phyloP scores from a whole-genome alignment of 1,140 invertebrate species.

The Drosophila parvula region DNA sequence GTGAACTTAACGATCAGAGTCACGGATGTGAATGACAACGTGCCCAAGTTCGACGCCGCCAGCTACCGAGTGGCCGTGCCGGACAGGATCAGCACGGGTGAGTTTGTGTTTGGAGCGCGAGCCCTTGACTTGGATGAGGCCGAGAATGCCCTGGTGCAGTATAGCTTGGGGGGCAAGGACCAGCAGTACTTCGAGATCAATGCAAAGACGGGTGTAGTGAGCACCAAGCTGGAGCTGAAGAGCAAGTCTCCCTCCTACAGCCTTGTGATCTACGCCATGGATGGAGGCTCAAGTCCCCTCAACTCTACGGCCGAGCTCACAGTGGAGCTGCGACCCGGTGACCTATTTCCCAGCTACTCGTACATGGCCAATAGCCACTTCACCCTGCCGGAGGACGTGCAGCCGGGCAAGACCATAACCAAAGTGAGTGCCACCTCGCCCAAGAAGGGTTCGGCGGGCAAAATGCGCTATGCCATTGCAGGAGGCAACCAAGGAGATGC shows the following conservation, averaged over 20 bases:
- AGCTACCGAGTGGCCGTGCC: conserved; percentile 91
- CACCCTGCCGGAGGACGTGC: conserved; percentile 91
- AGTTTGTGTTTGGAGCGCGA: conserved; percentile 95
- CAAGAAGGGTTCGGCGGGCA: conserved; percentile 88
- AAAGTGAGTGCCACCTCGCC: conserved; percentile 89
- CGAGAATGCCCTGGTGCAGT: conserved; percentile 91
- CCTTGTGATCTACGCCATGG: conserved; percentile 89
- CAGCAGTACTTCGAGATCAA: conserved; percentile 91
- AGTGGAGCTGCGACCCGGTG: conserved; percentile 89
- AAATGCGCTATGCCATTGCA: conserved; percentile 92
- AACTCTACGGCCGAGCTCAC: conserved; percentile 88
- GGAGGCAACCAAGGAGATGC: conserved; percentile 96
- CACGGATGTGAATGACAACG: conserved; percentile 94
- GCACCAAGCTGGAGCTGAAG: conserved; percentile 86
- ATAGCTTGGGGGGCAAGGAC: conserved; percentile 91
- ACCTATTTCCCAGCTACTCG: conserved; percentile 90
- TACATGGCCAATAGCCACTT: conserved; percentile 89
- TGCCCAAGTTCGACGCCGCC: conserved; percentile 90
- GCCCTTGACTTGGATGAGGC: conserved; percentile 92
- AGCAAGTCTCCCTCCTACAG: conserved; percentile 86
- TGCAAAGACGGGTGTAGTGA: conserved; percentile 92
- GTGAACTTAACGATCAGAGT: conserved; percentile 92
- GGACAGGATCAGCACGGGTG: conserved; percentile 89
- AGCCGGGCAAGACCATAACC: conserved; percentile 89
- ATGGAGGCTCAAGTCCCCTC: conserved; percentile 87